Conservation (phyloP, 2,797 vertebrate species). For the Fistularia tabacaria region DNA sequence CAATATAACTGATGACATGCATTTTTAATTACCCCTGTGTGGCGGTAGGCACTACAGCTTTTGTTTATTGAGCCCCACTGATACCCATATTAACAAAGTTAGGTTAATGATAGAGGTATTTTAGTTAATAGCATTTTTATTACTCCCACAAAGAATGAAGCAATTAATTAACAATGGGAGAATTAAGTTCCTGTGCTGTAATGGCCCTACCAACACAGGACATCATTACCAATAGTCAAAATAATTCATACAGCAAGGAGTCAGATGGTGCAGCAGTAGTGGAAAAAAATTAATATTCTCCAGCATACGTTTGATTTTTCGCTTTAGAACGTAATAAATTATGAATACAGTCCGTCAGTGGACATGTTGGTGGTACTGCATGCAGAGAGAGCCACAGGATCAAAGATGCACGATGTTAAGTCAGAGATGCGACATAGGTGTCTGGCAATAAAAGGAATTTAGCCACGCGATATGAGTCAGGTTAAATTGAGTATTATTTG, state of each 20-base stretch:
- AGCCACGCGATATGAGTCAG: constrained; percentile 22
- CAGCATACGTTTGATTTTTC: constrained; percentile 58
- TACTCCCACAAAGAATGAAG: constrained; percentile 76
- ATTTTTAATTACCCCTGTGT: constrained; percentile 77
- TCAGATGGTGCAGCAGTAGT: constrained; percentile 53
- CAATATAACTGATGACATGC: constrained; percentile 72
- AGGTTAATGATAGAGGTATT: constrained; percentile 85
- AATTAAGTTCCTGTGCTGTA: constrained; percentile 74
- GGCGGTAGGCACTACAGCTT: constrained; percentile 64
- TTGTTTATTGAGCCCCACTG: constrained; percentile 81
- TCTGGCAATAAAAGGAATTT: constrained; percentile 1
- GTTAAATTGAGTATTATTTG: constrained; percentile 37
- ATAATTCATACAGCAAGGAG: constrained; percentile 73
- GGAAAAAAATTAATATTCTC: constrained; percentile 58
- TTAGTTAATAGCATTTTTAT: constrained; percentile 85
- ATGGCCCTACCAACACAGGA: constrained; percentile 75
- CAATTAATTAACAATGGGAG: constrained; percentile 78
- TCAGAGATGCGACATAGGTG: constrained; percentile 31
- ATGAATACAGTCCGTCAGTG: constrained; percentile 59
- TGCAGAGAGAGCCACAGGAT: constrained; percentile 52
- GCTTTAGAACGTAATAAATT: constrained; percentile 66
- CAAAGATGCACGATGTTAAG: constrained; percentile 42
- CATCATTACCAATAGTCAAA: constrained; percentile 74
- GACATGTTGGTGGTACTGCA: constrained; percentile 53
- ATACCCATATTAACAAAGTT: constrained; percentile 81